phyloP scores from a whole-genome alignment of 2,113 vertebrate genomes.

The Melanerpes formicivorus region DNA sequence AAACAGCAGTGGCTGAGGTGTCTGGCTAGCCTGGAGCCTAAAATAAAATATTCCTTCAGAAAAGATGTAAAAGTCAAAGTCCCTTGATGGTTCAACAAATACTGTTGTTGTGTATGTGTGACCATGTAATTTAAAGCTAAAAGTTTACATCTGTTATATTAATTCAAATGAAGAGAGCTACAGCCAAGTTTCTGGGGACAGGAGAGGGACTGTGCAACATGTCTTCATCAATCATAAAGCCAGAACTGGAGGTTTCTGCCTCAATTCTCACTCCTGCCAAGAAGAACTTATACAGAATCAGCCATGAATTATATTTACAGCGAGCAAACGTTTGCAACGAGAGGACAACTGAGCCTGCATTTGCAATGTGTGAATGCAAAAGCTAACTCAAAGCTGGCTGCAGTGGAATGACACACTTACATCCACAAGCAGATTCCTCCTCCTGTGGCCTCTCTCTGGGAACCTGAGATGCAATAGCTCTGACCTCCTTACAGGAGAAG shows the following conservation, averaged over 20 bases:
- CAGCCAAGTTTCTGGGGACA: not conserved
- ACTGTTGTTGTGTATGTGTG: fast-evolving
- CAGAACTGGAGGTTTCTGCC: not conserved
- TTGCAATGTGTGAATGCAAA: not conserved
- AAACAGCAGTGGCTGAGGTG: fast-evolving
- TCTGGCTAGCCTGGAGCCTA: not conserved
- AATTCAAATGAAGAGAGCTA: not conserved
- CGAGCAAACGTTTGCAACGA: not conserved
- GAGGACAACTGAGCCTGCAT: not conserved
- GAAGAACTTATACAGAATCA: not conserved
- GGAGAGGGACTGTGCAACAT: not conserved
- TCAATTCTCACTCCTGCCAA: not conserved
- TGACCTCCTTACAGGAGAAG: slow-evolving; percentile 14
- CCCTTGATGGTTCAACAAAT: fast-evolving
- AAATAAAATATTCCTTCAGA: not conserved
- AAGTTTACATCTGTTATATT: not conserved
- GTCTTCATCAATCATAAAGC: not conserved
- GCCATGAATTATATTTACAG: not conserved
- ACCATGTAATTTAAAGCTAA: not conserved
- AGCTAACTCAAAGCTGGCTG: not conserved
- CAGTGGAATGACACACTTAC: not conserved
- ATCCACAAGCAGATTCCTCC: not conserved
- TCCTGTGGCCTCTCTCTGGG: not conserved
- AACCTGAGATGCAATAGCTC: slow-evolving; percentile 12
- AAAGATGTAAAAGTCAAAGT: not conserved